These are phyloP conservation scores for Erythrolamprus reginae DNA, from an alignment of 2,113 vertebrate species.

Conservation along the genomic window DNA sequence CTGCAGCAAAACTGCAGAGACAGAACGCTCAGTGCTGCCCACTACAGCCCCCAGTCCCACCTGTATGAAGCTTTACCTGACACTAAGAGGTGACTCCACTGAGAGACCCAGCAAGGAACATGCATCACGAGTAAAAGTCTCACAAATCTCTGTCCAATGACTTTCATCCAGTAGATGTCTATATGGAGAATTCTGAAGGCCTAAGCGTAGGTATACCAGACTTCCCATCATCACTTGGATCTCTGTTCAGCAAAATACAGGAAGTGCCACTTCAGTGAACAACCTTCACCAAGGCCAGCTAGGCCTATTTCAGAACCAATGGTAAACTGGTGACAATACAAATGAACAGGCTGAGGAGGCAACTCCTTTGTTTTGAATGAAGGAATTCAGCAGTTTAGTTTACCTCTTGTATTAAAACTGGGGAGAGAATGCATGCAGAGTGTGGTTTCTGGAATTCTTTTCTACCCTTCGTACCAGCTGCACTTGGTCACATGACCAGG, in stretches of 20 bases:
- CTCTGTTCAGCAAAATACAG: slow-evolving; percentile 62
- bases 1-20: slow-evolving; percentile 78
- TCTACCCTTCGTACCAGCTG: background rate
- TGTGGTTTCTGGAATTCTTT: background rate
- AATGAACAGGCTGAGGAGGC: background rate
- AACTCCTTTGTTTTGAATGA: background rate
- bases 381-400: background rate
- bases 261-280: background rate
- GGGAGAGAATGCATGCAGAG: background rate
- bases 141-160: slow-evolving; percentile 88
- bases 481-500: background rate
- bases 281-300: background rate
- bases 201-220: slow-evolving; percentile 86
- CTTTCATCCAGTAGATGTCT: slow-evolving; percentile 81
- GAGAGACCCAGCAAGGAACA: slow-evolving; percentile 85
- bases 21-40: background rate
- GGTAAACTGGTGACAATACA: background rate
- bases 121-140: slow-evolving; percentile 85
- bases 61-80: slow-evolving; percentile 69
- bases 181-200: slow-evolving; percentile 86
- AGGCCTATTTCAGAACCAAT: background rate
- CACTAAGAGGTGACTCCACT: slow-evolving; percentile 88
- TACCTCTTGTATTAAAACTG: background rate
- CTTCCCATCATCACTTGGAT: slow-evolving; percentile 92
- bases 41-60: background rate